phyloP scores from a whole-genome alignment of 2,888 invertebrate species.

The Eilema caniola region DNA sequence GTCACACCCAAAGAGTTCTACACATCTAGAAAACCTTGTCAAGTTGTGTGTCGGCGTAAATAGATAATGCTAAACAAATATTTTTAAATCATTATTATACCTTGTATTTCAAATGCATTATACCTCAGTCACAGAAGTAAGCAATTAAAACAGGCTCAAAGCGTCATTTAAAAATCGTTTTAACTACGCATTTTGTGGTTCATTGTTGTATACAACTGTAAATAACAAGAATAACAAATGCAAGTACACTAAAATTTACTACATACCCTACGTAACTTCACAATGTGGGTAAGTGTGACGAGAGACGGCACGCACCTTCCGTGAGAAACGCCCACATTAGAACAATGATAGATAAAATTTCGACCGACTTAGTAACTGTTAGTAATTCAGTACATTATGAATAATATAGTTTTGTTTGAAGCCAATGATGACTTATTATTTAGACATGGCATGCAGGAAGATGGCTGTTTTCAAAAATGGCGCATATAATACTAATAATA shows the following conservation, averaged over 20 bases:
- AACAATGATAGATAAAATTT: slow-evolving; percentile 66
- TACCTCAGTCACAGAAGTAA: slow-evolving; percentile 1
- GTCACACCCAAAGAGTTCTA: no score
- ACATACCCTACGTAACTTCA: slow-evolving; percentile 53
- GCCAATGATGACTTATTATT: not conserved
- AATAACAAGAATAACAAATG: slow-evolving; percentile 48
- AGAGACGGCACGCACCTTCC: slow-evolving; percentile 66
- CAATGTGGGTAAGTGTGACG: slow-evolving; percentile 76
- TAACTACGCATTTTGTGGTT: slow-evolving; percentile 2
- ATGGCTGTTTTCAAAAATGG: no score
- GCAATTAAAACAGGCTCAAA: not conserved
- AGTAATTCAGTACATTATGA: slow-evolving; percentile 39
- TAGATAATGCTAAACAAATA: no score
- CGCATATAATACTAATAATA: no score
- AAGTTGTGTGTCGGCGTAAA: no score
- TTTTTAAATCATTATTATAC: no score
- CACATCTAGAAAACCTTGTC: no score
- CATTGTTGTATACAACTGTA: slow-evolving; percentile 27
- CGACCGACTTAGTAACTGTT: slow-evolving; percentile 48
- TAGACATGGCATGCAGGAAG: no score
- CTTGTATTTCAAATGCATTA: not conserved
- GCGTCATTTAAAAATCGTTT: slow-evolving; percentile 7
- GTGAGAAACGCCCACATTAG: slow-evolving; percentile 66
- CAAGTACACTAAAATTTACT: slow-evolving; percentile 51
- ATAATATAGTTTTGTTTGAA: not conserved